These are phyloP conservation scores for Cepphus grylle DNA, from an alignment of 2,113 vertebrate species.

Conservation along the genomic window DNA sequence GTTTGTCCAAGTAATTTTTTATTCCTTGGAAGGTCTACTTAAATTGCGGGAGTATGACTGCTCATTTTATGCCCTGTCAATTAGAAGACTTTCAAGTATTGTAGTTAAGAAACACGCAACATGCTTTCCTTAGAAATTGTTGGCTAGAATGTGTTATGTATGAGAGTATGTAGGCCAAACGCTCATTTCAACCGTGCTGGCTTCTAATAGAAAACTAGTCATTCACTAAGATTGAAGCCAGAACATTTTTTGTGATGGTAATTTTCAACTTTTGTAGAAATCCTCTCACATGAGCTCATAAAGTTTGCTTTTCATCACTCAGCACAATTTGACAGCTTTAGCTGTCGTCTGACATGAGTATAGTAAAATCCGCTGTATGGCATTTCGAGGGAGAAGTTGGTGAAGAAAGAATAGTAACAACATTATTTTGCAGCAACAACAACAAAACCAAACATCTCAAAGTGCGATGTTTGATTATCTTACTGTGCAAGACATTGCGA, in stretches of 20 bases:
- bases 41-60: not conserved
- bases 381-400: not conserved
- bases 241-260: slow-evolving; percentile 43
- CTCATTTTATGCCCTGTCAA: not conserved
- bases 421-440: not conserved
- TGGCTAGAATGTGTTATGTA: not conserved
- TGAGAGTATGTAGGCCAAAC: not conserved
- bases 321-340: slow-evolving; percentile 41
- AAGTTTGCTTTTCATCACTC: slow-evolving; percentile 34
- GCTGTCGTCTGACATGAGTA: slow-evolving; percentile 18
- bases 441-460: not conserved
- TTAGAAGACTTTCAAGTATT: not conserved
- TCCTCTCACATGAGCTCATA: slow-evolving; percentile 27
- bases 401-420: slow-evolving; percentile 25
- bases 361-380: not conserved
- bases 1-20: not conserved
- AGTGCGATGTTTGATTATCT: not conserved
- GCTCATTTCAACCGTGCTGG: not conserved
- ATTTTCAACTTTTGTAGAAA: slow-evolving; percentile 63
- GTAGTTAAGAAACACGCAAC: not conserved
- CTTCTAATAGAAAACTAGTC: not conserved
- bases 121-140: not conserved
- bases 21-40: not conserved
- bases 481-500: not conserved
- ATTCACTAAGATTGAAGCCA: slow-evolving; percentile 19